phyloP scores from a whole-genome alignment of 2,797 vertebrate species.

The Falco peregrinus region DNA sequence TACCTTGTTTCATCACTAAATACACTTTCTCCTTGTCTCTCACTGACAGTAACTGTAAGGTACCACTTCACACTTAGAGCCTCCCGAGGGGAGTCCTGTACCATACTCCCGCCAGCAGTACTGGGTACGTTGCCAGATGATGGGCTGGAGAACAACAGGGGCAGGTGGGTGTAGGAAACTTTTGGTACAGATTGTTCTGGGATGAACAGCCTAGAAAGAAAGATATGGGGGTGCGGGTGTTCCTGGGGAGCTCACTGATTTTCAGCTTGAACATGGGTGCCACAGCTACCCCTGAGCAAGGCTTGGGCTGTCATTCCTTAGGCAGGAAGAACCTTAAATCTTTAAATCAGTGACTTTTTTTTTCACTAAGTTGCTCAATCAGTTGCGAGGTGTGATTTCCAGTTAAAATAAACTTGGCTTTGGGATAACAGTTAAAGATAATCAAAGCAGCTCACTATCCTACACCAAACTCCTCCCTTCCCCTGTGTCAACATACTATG shows the following conservation, averaged over 20 bases:
- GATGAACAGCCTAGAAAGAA: not conserved
- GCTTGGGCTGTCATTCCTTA: not conserved
- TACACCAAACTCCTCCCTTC: not conserved
- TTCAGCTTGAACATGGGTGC: not conserved
- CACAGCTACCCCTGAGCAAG: not conserved
- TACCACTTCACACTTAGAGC: not conserved
- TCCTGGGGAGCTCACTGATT: not conserved
- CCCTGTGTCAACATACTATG: not conserved
- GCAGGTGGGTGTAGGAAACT: not conserved
- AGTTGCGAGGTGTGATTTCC: not conserved
- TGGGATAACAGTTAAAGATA: not conserved
- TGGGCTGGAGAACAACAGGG: not conserved
- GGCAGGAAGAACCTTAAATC: not conserved
- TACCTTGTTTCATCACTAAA: not conserved
- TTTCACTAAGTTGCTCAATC: not conserved
- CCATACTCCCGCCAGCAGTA: no score
- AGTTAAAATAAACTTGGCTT: not conserved
- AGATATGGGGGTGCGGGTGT: fast-evolving
- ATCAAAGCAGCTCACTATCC: not conserved
- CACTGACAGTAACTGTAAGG: not conserved
- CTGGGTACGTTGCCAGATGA: not conserved
- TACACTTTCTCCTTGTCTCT: not conserved
- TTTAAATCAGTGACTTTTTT: not conserved
- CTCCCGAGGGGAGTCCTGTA: not conserved
- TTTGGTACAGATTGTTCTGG: not conserved